These are phyloP conservation scores for Chorisops tibialis DNA, from an alignment of 2,888 invertebrate genomes.

Conservation along the genomic window DNA sequence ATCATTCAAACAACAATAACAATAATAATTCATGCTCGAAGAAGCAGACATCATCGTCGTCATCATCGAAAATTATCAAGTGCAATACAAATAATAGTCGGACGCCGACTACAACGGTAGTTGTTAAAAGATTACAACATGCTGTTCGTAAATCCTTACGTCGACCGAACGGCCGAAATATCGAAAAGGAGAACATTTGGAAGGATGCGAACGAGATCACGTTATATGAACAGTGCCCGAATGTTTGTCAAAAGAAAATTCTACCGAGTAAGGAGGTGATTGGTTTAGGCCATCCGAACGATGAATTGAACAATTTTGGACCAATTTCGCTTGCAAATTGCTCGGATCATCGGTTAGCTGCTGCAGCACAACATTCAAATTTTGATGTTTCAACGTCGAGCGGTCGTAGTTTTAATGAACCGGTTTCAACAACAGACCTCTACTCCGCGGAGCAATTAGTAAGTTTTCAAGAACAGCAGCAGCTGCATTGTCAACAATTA, in stretches of 20 bases:
- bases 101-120: slow-evolving; percentile 23
- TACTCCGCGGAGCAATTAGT: slow-evolving; percentile 13
- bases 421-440: slow-evolving; percentile 35
- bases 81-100: slow-evolving; percentile 26
- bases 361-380: neutral
- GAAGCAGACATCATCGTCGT: slow-evolving; percentile 9
- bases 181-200: slow-evolving; percentile 39
- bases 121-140: slow-evolving; percentile 35
- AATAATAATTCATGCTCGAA: slow-evolving; percentile 25
- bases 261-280: slow-evolving; percentile 5
- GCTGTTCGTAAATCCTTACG: slow-evolving; percentile 23
- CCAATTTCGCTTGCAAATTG: slow-evolving; percentile 24
- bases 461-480: neutral
- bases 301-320: slow-evolving; percentile 32
- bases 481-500: neutral
- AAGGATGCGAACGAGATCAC: slow-evolving; percentile 36
- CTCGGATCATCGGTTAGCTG: neutral
- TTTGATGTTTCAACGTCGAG: slow-evolving; percentile 28
- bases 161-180: slow-evolving; percentile 24
- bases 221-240: slow-evolving; percentile 31
- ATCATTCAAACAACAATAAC: slow-evolving; percentile 26
- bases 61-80: slow-evolving; percentile 24
- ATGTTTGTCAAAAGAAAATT: slow-evolving; percentile 11
- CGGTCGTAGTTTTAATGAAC: slow-evolving; percentile 30
- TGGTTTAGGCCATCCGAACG: slow-evolving; percentile 28